phyloP scores from a whole-genome alignment of 2,113 vertebrate species.

The Campylorhamphus procurvoides region DNA sequence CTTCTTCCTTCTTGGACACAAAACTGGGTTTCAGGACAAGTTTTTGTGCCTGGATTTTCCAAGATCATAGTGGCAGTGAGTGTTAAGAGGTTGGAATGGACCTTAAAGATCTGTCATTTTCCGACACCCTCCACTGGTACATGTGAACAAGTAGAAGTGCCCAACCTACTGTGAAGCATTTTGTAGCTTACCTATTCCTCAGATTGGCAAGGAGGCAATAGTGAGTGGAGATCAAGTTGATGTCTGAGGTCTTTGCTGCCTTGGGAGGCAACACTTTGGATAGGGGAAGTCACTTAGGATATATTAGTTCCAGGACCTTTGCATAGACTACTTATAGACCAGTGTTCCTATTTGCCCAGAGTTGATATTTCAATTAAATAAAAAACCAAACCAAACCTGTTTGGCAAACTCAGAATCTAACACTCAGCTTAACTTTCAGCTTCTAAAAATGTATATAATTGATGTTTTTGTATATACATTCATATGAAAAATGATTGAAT shows the following conservation, averaged over 20 bases:
- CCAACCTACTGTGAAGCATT: background rate
- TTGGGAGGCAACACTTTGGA: background rate
- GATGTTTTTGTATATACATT: background rate
- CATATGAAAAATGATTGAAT: background rate
- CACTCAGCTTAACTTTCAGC: background rate
- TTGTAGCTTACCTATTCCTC: rapidly evolving
- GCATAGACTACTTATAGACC: background rate
- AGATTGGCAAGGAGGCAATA: background rate
- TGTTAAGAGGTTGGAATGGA: background rate
- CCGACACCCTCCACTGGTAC: rapidly evolving
- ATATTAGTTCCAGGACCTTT: background rate
- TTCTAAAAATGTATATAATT: background rate
- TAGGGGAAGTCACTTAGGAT: rapidly evolving
- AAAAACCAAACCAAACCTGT: background rate
- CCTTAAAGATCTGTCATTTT: background rate
- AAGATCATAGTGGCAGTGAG: no score
- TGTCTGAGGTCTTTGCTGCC: background rate
- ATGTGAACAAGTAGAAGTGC: background rate
- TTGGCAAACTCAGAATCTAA: background rate
- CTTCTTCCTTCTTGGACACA: background rate
- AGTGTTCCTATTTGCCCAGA: background rate
- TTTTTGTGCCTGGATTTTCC: background rate
- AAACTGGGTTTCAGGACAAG: background rate
- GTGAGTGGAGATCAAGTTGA: background rate
- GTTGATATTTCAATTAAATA: background rate